Conservation (phyloP, 1,140 invertebrate genomes). For the Drosophila nannoptera region DNA sequence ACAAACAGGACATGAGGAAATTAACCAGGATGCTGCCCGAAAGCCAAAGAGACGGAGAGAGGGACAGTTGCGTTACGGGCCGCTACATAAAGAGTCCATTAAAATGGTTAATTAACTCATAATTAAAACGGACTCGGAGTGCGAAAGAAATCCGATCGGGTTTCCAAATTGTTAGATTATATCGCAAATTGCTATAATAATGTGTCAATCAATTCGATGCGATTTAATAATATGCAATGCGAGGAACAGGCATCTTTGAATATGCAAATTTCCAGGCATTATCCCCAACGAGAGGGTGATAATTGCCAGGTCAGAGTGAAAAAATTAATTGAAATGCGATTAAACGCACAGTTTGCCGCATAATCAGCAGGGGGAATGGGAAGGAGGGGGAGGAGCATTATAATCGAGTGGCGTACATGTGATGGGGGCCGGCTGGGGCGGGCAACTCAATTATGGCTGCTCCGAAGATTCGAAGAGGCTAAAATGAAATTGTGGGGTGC, state of each 20-base stretch:
- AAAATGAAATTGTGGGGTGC: constrained; percentile 20
- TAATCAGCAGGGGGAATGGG: constrained; percentile 31
- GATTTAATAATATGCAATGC: not conserved
- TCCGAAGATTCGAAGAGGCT: constrained; percentile 26
- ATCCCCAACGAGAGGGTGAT: constrained; percentile 4
- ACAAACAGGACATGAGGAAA: constrained; percentile 26
- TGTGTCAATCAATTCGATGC: not conserved
- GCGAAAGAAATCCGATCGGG: not conserved
- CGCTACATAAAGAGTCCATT: constrained; percentile 24
- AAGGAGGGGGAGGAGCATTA: no score
- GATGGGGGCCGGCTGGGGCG: not conserved
- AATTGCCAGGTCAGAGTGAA: constrained; percentile 25
- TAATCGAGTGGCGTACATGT: not conserved
- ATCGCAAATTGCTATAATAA: not conserved
- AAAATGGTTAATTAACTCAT: constrained; percentile 29
- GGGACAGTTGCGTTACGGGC: not conserved
- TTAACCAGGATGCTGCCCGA: not conserved
- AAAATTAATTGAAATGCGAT: constrained; percentile 37
- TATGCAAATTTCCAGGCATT: not conserved
- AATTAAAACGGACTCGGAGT: constrained; percentile 23
- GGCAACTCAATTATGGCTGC: constrained; percentile 1
- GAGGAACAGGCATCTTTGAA: not conserved
- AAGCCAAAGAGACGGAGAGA: not conserved
- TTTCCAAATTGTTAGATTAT: not conserved
- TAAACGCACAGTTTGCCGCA: constrained; percentile 37